Evolutionary conservation across 2,113 vertebrate species (phyloP).

Genomic region (Hylia prasina): DNA sequence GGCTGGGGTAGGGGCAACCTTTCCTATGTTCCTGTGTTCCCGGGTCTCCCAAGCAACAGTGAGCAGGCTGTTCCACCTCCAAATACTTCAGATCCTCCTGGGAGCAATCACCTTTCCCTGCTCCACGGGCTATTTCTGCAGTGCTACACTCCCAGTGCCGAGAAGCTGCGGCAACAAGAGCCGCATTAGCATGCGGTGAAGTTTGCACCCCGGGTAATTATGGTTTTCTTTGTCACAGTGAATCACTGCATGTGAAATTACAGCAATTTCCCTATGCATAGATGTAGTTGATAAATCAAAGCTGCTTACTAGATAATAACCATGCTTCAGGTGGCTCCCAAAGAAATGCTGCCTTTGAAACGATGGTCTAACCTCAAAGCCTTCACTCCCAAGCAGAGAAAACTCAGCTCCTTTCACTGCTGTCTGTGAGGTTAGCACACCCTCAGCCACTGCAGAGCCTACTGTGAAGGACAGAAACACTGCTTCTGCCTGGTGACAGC

Average conservation of each 20-base stretch:
- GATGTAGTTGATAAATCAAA: background rate
- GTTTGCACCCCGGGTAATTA: background rate
- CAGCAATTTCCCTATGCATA: background rate
- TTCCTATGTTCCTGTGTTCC: background rate
- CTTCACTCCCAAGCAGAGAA: background rate
- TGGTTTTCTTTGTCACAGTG: background rate
- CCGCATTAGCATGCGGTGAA: background rate
- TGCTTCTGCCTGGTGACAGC: background rate
- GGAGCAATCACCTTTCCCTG: background rate
- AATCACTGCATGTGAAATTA: background rate
- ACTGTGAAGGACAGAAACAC: background rate
- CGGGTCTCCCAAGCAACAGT: background rate
- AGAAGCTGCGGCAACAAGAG: background rate
- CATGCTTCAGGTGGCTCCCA: background rate
- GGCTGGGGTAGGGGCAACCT: background rate
- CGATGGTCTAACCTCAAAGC: fast-evolving
- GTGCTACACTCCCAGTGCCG: fast-evolving
- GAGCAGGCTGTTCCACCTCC: background rate
- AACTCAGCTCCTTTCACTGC: background rate
- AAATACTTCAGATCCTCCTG: background rate
- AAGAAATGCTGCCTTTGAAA: background rate
- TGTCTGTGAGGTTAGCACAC: background rate
- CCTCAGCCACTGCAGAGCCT: background rate
- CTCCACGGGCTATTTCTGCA: background rate
- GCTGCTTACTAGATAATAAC: background rate